These are phyloP conservation scores for Platycnemis pennipes DNA, from an alignment of 2,888 invertebrate species.

Conservation along the genomic window DNA sequence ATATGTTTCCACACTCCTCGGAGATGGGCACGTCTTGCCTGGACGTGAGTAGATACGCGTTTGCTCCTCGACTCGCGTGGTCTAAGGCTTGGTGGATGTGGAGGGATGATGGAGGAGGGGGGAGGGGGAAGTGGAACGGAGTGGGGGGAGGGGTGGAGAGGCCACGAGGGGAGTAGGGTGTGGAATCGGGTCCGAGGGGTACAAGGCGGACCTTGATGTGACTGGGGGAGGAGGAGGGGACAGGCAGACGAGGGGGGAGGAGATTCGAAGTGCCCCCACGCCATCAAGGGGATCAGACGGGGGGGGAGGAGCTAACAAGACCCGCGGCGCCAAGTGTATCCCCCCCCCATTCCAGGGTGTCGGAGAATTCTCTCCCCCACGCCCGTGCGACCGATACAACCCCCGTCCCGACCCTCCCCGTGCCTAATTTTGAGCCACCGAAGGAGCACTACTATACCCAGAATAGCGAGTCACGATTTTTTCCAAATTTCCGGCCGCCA, in stretches of 20 bases:
- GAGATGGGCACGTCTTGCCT: not conserved
- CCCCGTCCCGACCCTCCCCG: not conserved
- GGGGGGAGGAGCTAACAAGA: not conserved
- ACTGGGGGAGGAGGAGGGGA: not conserved
- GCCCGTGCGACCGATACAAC: not conserved
- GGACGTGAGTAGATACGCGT: not conserved
- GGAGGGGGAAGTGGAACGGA: not conserved
- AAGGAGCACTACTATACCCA: not conserved
- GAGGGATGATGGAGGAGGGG: not conserved
- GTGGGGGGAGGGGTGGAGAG: not conserved
- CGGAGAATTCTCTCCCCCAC: not conserved
- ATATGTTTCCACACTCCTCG: not conserved
- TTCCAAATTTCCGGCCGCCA: too few species aligned
- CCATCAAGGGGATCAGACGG: not conserved
- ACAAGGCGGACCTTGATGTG: not conserved
- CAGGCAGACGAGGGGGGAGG: not conserved
- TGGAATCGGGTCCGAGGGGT: not conserved
- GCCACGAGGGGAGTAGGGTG: not conserved
- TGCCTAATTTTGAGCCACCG: not conserved
- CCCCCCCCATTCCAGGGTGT: not conserved
- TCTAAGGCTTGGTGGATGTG: not conserved
- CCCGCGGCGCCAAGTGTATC: slow-evolving; percentile 29
- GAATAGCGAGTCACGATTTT: too few species aligned
- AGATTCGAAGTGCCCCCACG: not conserved
- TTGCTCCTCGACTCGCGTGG: slow-evolving; percentile 13